Conservation (phyloP, 37 sponge, comb jelly and placozoan species). For the Amphimedon queenslandica region DNA sequence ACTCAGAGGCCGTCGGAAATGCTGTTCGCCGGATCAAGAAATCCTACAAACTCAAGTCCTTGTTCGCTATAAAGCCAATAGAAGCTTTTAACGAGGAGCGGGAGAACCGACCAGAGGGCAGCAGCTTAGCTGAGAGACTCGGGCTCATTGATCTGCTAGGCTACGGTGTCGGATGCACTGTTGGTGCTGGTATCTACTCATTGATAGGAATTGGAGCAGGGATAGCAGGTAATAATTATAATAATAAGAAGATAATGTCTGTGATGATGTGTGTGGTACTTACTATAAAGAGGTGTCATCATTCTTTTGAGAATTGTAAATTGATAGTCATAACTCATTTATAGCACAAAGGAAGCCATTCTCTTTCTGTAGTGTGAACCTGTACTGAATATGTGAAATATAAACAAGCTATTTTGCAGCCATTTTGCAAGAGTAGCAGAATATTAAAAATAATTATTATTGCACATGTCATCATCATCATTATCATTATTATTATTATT, state of each 20-base stretch:
- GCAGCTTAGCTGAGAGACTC: not conserved
- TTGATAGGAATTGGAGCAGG: constrained; percentile 13
- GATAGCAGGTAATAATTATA: constrained; percentile 7
- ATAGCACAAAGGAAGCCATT: no score
- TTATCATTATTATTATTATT: no score
- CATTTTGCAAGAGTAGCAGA: no score
- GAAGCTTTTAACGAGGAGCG: constrained; percentile 3
- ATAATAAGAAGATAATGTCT: no score
- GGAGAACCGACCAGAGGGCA: not conserved
- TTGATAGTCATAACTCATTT: no score
- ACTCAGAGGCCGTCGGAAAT: no score
- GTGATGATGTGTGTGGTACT: no score
- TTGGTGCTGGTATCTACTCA: constrained; percentile 23
- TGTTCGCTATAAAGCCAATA: constrained; percentile 6
- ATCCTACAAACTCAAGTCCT: not conserved
- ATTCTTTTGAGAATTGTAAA: not conserved
- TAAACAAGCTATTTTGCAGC: no score
- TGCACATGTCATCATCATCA: no score
- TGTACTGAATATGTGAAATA: no score
- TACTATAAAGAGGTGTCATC: not conserved
- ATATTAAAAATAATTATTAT: constrained; percentile 9
- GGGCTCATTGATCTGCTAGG: constrained; percentile 10
- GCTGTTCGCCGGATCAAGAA: no score
- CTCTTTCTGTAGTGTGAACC: no score
- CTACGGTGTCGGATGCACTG: constrained; percentile 21